Percentiles rank a stretch among this genome's conserved stretches.
These are phyloP conservation scores for Tetranychus urticae DNA, from an alignment of 1,140 invertebrate genomes.

Conservation along the genomic window DNA sequence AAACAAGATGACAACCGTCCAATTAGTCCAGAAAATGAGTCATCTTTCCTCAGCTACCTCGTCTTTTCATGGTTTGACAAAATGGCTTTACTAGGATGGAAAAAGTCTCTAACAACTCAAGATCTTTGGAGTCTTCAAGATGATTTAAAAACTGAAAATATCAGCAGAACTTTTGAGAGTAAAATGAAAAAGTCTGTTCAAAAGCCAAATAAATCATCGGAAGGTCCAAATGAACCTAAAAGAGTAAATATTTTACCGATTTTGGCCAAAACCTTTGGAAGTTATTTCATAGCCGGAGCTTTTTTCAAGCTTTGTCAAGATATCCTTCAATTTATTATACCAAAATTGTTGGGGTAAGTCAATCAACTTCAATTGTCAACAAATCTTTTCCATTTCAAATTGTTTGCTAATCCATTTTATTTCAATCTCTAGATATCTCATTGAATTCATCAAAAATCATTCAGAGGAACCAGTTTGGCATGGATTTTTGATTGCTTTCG, in stretches of 20 bases:
- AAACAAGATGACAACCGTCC: not conserved
- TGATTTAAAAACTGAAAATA: not conserved
- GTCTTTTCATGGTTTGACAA: slow-evolving; percentile 78
- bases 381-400: too few species aligned
- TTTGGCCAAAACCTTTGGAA: slow-evolving; percentile 40
- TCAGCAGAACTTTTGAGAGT: not conserved
- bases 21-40: slow-evolving; percentile 40
- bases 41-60: slow-evolving; percentile 68
- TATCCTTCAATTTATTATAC: not conserved
- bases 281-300: not conserved
- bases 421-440: slow-evolving; percentile 17
- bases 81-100: slow-evolving; percentile 56
- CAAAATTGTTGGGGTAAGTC: not conserved
- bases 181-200: too few species aligned
- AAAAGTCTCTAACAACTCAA: slow-evolving; percentile 44
- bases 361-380: not conserved
- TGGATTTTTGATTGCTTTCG: slow-evolving; percentile 52
- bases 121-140: slow-evolving; percentile 74
- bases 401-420: not conserved
- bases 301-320: not conserved
- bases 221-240: not conserved
- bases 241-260: slow-evolving; percentile 15
- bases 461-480: slow-evolving; percentile 45
- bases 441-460: slow-evolving; percentile 30
- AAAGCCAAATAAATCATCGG: not conserved